Evolutionary conservation across 2,888 invertebrate genomes (phyloP).

Genomic region (Carcina quercana): DNA sequence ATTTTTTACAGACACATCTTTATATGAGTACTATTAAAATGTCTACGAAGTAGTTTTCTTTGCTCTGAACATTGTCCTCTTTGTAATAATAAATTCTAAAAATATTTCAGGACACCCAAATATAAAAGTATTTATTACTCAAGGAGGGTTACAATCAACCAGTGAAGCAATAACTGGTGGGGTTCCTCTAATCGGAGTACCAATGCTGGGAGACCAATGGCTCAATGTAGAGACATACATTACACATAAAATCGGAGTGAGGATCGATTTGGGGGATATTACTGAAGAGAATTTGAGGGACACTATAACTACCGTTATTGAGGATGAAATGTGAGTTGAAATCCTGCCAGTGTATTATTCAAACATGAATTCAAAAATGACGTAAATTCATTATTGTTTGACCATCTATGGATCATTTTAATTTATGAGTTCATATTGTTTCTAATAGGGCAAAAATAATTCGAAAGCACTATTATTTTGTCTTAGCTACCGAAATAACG

Average conservation of each 20-base stretch:
- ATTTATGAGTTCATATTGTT: too few relatives aligned
- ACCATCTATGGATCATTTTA: too few relatives aligned
- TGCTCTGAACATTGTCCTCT: too few relatives aligned
- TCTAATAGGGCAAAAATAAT: too few relatives aligned
- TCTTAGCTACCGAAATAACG: too few relatives aligned
- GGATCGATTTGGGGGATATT: conserved; percentile 23
- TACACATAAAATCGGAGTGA: conserved; percentile 30
- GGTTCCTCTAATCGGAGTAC: conserved; percentile 45
- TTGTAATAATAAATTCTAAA: neutral
- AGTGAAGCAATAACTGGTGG: conserved; percentile 49
- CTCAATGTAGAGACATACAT: conserved; percentile 35
- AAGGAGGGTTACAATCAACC: conserved; percentile 54
- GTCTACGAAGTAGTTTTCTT: too few relatives aligned
- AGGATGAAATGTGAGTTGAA: conserved; percentile 21
- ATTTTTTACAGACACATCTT: too few relatives aligned
- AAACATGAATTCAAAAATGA: too few relatives aligned
- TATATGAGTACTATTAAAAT: too few relatives aligned
- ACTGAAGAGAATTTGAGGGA: conserved; percentile 21
- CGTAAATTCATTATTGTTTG: too few relatives aligned
- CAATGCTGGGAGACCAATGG: conserved; percentile 51
- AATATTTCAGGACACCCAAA: conserved; percentile 43
- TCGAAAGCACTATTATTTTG: too few relatives aligned
- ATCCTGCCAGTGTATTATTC: too few relatives aligned
- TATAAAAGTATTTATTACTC: conserved; percentile 53
- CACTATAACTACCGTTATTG: conserved; percentile 22